Conservation (phyloP, 2,113 vertebrate genomes). For the Speoplatyrhinus poulsoni region DNA sequence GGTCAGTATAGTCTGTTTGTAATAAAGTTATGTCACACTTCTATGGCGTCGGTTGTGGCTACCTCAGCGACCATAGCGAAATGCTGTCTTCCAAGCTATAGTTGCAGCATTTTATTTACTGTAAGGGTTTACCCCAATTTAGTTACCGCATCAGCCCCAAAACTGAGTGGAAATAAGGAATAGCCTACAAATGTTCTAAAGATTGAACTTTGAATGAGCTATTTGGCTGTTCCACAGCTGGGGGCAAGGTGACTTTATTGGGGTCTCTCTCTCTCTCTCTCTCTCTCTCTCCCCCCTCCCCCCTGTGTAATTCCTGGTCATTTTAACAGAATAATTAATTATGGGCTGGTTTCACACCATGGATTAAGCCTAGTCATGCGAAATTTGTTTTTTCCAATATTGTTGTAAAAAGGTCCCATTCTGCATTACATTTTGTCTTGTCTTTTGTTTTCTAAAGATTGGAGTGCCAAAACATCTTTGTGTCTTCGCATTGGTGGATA, state of each 20-base stretch:
- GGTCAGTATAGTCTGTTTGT: background rate
- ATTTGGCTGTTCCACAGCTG: constrained; percentile 23
- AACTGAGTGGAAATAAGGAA: constrained; percentile 50
- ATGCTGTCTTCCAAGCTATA: constrained; percentile 32
- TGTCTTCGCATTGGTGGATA: too few species aligned
- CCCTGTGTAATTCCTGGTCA: too few species aligned
- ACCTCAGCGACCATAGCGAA: constrained; percentile 11
- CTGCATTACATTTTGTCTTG: too few species aligned
- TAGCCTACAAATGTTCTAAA: constrained; percentile 26
- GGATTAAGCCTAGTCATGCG: too few species aligned
- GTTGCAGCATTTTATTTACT: constrained; percentile 49
- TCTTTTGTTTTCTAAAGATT: too few species aligned
- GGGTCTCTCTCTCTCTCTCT: too few species aligned
- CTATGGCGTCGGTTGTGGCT: constrained; percentile 1
- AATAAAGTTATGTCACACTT: background rate
- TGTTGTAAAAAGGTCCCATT: too few species aligned
- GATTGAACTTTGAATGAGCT: constrained; percentile 12
- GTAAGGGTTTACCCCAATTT: constrained; percentile 40
- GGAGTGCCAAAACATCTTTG: too few species aligned
- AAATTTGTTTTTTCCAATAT: too few species aligned
- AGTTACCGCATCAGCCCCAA: constrained; percentile 62
- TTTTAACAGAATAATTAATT: too few species aligned
- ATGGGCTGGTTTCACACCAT: too few species aligned
- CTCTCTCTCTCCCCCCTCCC: too few species aligned
- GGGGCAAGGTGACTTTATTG: constrained; percentile 13